Evolutionary conservation across 2,113 vertebrate species (phyloP).

Genomic region (Rhineura floridana): DNA sequence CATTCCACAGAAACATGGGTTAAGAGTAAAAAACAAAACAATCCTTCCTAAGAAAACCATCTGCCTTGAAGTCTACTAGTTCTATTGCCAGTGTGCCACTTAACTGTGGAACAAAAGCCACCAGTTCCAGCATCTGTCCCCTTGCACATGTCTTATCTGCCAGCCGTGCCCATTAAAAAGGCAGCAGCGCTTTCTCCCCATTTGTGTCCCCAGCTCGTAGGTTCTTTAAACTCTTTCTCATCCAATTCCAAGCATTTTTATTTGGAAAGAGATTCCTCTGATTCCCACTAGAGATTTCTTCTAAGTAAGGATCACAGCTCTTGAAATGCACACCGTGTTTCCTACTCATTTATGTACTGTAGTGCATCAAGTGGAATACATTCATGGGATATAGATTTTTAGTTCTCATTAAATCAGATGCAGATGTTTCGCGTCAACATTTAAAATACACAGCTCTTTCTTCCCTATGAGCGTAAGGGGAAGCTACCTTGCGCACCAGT

Average conservation of each 20-base stretch:
- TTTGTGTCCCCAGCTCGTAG: not conserved
- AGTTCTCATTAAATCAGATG: not conserved
- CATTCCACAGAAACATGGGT: not conserved
- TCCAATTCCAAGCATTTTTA: not conserved
- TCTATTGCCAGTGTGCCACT: not conserved
- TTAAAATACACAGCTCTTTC: not conserved
- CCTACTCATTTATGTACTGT: not conserved
- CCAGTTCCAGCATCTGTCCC: conserved; percentile 22
- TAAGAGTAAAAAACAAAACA: not conserved
- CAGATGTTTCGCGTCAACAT: not conserved
- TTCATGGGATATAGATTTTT: not conserved
- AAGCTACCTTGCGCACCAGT: not conserved
- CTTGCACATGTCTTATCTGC: not conserved
- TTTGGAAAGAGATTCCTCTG: not conserved
- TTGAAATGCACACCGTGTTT: not conserved
- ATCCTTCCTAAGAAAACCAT: not conserved
- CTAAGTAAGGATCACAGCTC: not conserved
- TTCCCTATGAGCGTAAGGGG: not conserved
- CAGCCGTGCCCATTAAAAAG: not conserved
- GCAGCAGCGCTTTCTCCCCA: not conserved
- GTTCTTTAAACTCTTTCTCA: not conserved
- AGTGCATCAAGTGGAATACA: not conserved
- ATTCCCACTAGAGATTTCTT: not conserved
- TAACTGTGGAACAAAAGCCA: conserved; percentile 12
- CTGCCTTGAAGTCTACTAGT: not conserved